Base-by-base conservation (phyloP, 2,113 vertebrate species). In the Clupea harengus region DNA sequence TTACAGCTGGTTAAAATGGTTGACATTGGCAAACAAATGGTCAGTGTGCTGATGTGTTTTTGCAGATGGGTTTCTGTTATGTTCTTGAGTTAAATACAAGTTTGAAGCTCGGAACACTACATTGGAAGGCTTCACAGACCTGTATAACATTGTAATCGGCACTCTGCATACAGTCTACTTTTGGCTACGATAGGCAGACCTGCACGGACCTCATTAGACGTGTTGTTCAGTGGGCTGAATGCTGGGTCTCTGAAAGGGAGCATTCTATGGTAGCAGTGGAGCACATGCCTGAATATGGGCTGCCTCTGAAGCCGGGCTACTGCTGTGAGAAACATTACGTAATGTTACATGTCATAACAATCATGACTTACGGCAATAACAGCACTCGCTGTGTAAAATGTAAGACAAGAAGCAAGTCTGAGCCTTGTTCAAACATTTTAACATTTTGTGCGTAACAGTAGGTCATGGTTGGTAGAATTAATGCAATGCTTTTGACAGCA, bases 261-360 rank as follows among this genome's bases (percentile, higher is more conserved):
- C 72, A 78, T 44, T 78, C 72, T 44, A 32, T 75, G 67, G 67
- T 13, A 78, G 72, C 72, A n/a, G 46, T 32, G 39, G 39, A 39
- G 11, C 81, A 45, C 60, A 57, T 8, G 44, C 57, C 57, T 50
- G 44, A 57, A 67, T 64, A 18, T 78, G 28, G 64, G 28, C 18
- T 13, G 2, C 32, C 72, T 39, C 72, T 78, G 72, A 39, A 17
- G 72, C 72, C 15, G 39, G 72, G 28, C 25, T 44, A 44, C 10
- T 39, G 54, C 17, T 32, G 82, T 39, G 52, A 60, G 82, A 83
- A 83, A 60, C 82, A 83, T 57, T 45, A 86, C 72, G 49, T 47
- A 39, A 45, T 54, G 64, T 45, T 39, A 78, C 72, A 39, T 78
- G 72, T 78, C 72, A 78, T 78, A 78, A 78, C 72, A 78, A 78